Conservation (phyloP, 1,140 invertebrate species). For the Muscidifurax raptorellus region DNA sequence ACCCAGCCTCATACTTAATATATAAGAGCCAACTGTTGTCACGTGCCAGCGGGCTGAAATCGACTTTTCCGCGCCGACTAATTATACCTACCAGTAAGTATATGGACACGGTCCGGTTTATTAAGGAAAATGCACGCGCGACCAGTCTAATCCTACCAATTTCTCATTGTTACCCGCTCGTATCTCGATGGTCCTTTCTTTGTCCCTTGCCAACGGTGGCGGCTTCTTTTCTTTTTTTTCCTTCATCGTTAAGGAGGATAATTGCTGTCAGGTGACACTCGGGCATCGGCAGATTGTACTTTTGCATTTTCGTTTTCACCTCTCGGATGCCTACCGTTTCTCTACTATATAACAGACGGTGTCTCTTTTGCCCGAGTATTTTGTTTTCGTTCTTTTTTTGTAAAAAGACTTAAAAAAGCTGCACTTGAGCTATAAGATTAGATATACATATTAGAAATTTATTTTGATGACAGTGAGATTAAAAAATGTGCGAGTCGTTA, state of each 20-base stretch:
- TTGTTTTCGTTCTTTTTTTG: background rate
- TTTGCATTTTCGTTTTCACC: constrained; percentile 28
- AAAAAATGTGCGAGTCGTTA: too few species aligned
- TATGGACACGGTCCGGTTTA: constrained; percentile 28
- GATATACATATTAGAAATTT: too few species aligned
- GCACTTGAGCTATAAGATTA: too few species aligned
- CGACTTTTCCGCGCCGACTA: constrained; percentile 18
- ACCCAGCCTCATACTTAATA: background rate
- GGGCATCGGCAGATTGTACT: constrained; percentile 14
- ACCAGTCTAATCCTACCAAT: constrained; percentile 39
- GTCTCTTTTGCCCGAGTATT: background rate
- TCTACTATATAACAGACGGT: constrained; percentile 1
- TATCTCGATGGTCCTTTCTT: background rate
- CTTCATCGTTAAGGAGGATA: constrained; percentile 42
- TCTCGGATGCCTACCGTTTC: constrained; percentile 24
- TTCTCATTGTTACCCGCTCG: constrained; percentile 24
- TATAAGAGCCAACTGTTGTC: constrained; percentile 1
- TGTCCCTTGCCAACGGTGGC: background rate
- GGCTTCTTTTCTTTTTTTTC: constrained; percentile 31
- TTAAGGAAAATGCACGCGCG: constrained; percentile 18
- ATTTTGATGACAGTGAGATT: too few species aligned
- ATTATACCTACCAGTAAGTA: constrained; percentile 47
- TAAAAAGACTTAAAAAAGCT: too few species aligned
- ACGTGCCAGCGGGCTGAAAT: background rate
- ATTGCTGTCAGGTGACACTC: constrained; percentile 49